Evolutionary conservation across 2,797 vertebrate species (phyloP).

Genomic region (Pristis pectinata): DNA sequence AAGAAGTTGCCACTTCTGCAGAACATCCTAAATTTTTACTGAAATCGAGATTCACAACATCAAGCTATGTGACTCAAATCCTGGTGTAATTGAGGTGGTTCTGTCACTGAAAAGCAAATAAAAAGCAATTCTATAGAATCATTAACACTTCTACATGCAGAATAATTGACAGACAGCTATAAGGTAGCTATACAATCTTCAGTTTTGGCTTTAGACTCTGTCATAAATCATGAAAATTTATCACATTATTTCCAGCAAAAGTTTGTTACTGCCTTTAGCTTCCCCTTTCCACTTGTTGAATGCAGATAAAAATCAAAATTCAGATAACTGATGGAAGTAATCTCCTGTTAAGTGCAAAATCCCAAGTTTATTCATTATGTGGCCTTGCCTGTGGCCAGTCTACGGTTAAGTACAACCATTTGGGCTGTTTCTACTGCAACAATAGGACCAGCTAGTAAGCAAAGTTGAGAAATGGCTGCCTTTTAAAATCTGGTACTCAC

Average conservation of each 20-base stretch:
- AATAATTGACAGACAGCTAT: background rate
- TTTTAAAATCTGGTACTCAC: background rate
- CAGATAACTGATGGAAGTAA: background rate
- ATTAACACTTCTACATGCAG: background rate
- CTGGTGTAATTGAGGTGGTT: background rate
- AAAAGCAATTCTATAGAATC: background rate
- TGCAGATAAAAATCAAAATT: background rate
- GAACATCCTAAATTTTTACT: background rate
- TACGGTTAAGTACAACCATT: background rate
- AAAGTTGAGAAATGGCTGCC: background rate
- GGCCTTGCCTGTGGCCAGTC: background rate
- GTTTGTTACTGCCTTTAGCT: background rate
- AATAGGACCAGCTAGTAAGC: background rate
- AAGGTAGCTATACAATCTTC: background rate
- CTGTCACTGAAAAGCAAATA: conserved; percentile 22
- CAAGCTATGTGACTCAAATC: background rate
- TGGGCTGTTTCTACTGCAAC: background rate
- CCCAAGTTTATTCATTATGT: background rate
- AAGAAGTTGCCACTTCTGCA: conserved; percentile 17
- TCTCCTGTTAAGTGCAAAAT: background rate
- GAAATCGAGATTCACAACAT: background rate
- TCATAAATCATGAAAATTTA: background rate
- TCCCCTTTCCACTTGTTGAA: background rate
- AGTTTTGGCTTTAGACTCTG: background rate
- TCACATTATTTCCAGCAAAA: background rate